Conservation (phyloP, 30 jellyfish, hydroid and myxozoan species). For the Hydra vulgaris region DNA sequence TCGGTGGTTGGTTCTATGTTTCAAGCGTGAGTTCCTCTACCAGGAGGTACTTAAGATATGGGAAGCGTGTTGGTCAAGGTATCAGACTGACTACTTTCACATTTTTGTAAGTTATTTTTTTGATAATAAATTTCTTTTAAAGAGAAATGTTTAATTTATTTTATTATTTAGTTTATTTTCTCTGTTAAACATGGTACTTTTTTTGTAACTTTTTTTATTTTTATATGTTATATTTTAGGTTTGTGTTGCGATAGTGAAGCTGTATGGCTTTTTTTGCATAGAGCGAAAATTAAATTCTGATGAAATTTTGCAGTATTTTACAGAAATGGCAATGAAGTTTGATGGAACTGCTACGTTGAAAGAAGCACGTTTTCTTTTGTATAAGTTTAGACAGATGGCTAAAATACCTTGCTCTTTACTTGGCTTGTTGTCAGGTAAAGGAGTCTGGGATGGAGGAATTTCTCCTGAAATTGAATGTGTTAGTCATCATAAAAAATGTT, state of each 20-base stretch:
- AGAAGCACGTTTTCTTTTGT: slow-evolving; percentile 70
- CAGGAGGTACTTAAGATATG: slow-evolving; percentile 63
- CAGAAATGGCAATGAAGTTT: slow-evolving; percentile 77
- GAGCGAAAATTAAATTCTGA: no score
- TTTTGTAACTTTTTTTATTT: no score
- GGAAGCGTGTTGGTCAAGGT: slow-evolving; percentile 99
- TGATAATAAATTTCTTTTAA: no score
- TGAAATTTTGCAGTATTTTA: no score
- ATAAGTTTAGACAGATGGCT: slow-evolving; percentile 52
- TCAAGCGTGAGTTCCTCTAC: slow-evolving; percentile 77
- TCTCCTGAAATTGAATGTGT: slow-evolving; percentile 80
- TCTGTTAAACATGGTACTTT: no score
- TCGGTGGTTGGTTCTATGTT: slow-evolving; percentile 97
- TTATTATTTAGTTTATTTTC: background rate
- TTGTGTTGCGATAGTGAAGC: slow-evolving; percentile 59
- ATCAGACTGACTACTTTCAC: slow-evolving; percentile 85
- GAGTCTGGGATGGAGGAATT: slow-evolving; percentile 96
- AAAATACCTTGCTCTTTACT: slow-evolving; percentile 75
- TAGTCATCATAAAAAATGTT: slow-evolving; percentile 51
- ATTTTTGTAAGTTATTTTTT: slow-evolving; percentile 41
- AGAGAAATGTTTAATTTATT: background rate
- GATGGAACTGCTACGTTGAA: slow-evolving; percentile 69
- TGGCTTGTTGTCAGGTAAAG: slow-evolving; percentile 63
- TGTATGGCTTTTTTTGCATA: no score
- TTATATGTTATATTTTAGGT: slow-evolving; percentile 7